Base-by-base conservation (phyloP, 2,797 vertebrate species). In the Propithecus perrieri region DNA sequence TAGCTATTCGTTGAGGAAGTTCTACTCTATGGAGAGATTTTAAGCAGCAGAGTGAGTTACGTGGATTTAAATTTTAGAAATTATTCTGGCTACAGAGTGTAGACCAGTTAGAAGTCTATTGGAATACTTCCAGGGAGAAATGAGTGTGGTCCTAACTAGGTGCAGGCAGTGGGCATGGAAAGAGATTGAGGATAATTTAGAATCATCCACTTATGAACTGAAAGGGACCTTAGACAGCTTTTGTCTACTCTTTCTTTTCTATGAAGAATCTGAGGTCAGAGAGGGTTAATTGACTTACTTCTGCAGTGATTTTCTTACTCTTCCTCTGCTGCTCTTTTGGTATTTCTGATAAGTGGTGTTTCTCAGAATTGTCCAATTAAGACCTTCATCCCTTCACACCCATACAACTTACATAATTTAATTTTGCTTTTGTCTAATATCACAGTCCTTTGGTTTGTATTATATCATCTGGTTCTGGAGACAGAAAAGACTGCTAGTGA, bases 331-430 rank as follows among this genome's bases (percentile, higher is more conserved):
- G 7, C 22, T 88, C n/a, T 80, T 69, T 67, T 11, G 1, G 41
- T 81, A 71, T 81, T 80, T 89, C 46, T 94, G 41, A 57, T 41
- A 63, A 57, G 50, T 46, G 2, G 6, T 65, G 7, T 53, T 95
- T 81, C 72, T 95, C 48, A 89, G 55, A 96, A 81, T 63, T 85
- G 53, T 18, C 28, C 55, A 88, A 81, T 92, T 93, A 92, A 95
- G 67, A 88, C 53, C 33, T 67, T 79, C 59, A 59, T 78, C 41
- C 72, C 33, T 85, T 94, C 85, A 90, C 61, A 92, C 72, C 59
- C 38, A 35, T 96, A 88, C 38, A 71, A 75, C 20, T 95, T 57
- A 24, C 63, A 41, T 93, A 76, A 86, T 65, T 94, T 91, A 91
- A 80, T 84, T 95, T 91, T 96, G 57, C 41, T 43, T 89, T 92